Percentiles rank a stretch among this genome's conserved stretches.
Conservation (phyloP, 92 coral and sea anemone species). For the Umimayanthus chanpuru region DNA sequence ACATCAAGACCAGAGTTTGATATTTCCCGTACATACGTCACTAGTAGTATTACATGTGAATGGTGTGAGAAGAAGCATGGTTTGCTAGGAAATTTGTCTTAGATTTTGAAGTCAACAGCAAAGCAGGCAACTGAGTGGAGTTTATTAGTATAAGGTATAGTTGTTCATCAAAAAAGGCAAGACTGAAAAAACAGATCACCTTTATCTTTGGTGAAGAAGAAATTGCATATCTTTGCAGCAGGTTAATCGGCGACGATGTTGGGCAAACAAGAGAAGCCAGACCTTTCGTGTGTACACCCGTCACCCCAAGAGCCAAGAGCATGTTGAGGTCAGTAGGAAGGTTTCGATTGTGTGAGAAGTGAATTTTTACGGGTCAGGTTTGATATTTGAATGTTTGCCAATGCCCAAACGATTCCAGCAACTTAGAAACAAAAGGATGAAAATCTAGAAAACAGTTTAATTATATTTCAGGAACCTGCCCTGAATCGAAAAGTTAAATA, state of each 20-base stretch:
- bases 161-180: too few species aligned
- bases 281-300: slow-evolving; percentile 91
- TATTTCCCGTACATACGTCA: too few species aligned
- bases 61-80: too few species aligned
- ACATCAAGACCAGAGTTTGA: too few species aligned
- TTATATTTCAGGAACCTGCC: not conserved
- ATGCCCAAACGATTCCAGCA: not conserved
- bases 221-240: not conserved
- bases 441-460: too few species aligned
- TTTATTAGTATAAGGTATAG: too few species aligned
- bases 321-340: slow-evolving; percentile 69
- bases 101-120: too few species aligned
- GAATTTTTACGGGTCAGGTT: not conserved
- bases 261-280: slow-evolving; percentile 56
- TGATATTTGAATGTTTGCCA: not conserved
- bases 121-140: too few species aligned
- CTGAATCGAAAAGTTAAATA: not conserved
- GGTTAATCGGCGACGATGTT: not conserved
- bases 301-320: slow-evolving; percentile 75
- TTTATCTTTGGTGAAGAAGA: not conserved
- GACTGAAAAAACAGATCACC: not conserved
- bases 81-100: too few species aligned
- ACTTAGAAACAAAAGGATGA: too few species aligned
- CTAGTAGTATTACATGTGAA: too few species aligned
- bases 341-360: slow-evolving; percentile 4